Base-by-base conservation (phyloP, 1,140 invertebrate genomes). In the Contarinia nasturtii region DNA sequence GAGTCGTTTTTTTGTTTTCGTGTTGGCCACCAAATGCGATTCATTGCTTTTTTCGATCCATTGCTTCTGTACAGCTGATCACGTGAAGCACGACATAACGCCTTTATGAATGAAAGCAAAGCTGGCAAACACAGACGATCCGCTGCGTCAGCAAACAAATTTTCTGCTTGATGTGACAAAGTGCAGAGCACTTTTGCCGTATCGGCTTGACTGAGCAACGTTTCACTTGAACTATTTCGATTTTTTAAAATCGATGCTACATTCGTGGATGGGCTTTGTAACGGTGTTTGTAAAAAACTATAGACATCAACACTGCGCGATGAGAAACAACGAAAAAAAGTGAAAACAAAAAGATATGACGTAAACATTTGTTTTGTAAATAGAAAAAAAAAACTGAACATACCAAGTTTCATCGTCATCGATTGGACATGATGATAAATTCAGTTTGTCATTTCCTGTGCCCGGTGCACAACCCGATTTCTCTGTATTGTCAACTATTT, bases 171-270 rank as follows among this genome's bases (percentile, higher is more conserved):
- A 50, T 89, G 83, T 0, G 85, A 84, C 10, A 95, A 60, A 0
- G 82, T 79, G 62, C 87, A 91, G 36, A 90, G 75, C 2, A 90
- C 83, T 58, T 87, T 82, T 0, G 85, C 82, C 0, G 87, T 82
- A 52, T 88, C 80, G 12, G 83, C 74, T 18, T 82, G 77, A 10
- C 77, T 78, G 5, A 92, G 71, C 43, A 88, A 75, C 3, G 70
- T 69, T 48, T 65, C 57, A 52, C 77, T 75, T 45, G 61, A 58
- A 18, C 66, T 65, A 49, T 70, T 57, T 14, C 61, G 64, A 5
- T 59, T 57, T 47, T 64, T 62, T 18, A 64, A 36, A 19, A 64
- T 64, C 17, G 59, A 64, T 33, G 60, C 58, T 18, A 64, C 59
- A 46, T 74, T 76, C 14, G 69, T 62, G 37, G 71, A 73, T 37